Evolutionary conservation across 2,888 invertebrate genomes (phyloP).

Genomic region (Toxonevra muliebris): DNA sequence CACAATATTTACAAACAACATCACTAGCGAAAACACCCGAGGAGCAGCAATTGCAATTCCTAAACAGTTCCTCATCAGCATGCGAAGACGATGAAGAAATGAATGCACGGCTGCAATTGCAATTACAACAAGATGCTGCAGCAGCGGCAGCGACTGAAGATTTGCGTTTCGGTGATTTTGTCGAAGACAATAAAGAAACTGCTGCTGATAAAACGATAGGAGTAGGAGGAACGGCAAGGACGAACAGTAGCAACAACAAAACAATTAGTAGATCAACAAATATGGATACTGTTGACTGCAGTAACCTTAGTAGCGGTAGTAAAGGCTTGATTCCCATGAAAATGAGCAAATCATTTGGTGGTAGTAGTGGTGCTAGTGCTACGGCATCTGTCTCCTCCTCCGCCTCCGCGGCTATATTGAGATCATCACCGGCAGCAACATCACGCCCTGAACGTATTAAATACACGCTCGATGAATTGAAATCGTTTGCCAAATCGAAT

Average conservation of each 20-base stretch:
- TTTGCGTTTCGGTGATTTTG: conserved; percentile 35
- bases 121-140: conserved; percentile 11
- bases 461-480: conserved; percentile 53
- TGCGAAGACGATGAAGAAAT: conserved; percentile 53
- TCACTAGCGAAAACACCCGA: conserved; percentile 33
- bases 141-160: conserved; percentile 21
- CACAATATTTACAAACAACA: conserved; percentile 45
- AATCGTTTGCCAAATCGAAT: conserved; percentile 46
- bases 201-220: too few species aligned
- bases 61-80: conserved; percentile 57
- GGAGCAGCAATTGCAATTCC: conserved; percentile 51
- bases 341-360: conserved; percentile 1
- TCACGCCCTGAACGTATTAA: conserved; percentile 34
- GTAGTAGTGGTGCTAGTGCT: not conserved
- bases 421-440: conserved; percentile 1
- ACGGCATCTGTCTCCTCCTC: not conserved
- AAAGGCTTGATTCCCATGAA: not conserved
- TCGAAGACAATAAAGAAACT: conserved; percentile 27
- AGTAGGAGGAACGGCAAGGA: not conserved
- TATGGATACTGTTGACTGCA: conserved; percentile 33
- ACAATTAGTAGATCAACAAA: conserved; percentile 2
- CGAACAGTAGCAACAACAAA: not conserved
- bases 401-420: conserved; percentile 1
- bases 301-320: not conserved
- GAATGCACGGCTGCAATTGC: conserved; percentile 18